Evolutionary conservation across 2,797 vertebrate species (phyloP).

Genomic region (Enteromius anoplus): DNA sequence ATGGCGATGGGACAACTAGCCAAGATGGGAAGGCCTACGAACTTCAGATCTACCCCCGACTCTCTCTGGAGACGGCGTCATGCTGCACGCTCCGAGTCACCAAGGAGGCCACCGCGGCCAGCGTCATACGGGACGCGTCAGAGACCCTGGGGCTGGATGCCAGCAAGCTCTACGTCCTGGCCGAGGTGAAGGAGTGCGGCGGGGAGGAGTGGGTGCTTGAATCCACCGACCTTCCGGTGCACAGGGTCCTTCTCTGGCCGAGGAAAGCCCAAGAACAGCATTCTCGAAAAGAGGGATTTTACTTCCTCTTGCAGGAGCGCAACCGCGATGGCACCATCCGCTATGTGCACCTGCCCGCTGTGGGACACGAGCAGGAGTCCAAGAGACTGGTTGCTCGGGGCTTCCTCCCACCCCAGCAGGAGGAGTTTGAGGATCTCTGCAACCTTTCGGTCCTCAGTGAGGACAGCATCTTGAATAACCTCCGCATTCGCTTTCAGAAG

Average conservation of each 20-base stretch:
- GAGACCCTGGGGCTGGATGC: slow-evolving; percentile 82
- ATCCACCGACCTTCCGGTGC: slow-evolving; percentile 88
- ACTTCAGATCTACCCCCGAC: slow-evolving; percentile 91
- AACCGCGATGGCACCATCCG: slow-evolving; percentile 88
- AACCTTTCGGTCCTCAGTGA: slow-evolving; percentile 91
- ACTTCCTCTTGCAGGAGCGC: slow-evolving; percentile 93
- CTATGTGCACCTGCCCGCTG: slow-evolving; percentile 84
- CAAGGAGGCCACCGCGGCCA: slow-evolving; percentile 88
- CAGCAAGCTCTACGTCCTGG: slow-evolving; percentile 85
- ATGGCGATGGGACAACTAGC: slow-evolving; percentile 81
- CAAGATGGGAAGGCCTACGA: slow-evolving; percentile 82
- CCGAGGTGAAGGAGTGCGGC: slow-evolving; percentile 94
- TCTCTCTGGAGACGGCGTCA: slow-evolving; percentile 75
- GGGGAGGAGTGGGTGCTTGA: slow-evolving; percentile 98
- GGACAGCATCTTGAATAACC: slow-evolving; percentile 86
- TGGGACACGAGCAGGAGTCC: slow-evolving; percentile 79
- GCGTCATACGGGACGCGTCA: slow-evolving; percentile 86
- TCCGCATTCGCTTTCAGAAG: slow-evolving; percentile 90
- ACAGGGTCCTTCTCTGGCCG: slow-evolving; percentile 94
- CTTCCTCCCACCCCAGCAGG: slow-evolving; percentile 88
- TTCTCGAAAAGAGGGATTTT: slow-evolving; percentile 88
- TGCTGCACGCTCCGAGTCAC: slow-evolving; percentile 86
- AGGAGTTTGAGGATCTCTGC: slow-evolving; percentile 93
- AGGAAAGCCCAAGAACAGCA: slow-evolving; percentile 92
- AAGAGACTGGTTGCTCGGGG: slow-evolving; percentile 87